phyloP scores from a whole-genome alignment of 2,113 vertebrate species.

The Microcebus jonahi region DNA sequence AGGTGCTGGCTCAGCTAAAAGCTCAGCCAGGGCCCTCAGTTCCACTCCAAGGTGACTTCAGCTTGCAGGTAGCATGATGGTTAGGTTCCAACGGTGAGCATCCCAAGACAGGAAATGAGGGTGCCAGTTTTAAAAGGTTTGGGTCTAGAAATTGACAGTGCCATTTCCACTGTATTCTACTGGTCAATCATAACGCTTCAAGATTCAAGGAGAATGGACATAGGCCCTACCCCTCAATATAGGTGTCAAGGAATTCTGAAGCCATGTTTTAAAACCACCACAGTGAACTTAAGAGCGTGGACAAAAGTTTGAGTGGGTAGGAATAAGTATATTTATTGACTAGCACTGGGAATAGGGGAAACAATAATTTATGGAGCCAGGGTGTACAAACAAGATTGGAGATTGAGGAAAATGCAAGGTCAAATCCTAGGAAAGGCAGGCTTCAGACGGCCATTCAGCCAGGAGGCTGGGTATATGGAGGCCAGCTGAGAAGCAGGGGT shows the following conservation, averaged over 20 bases:
- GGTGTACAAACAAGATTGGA: not conserved
- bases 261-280: not conserved
- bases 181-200: not conserved
- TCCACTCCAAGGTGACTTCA: not conserved
- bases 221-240: not conserved
- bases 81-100: not conserved
- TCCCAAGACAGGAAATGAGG: not conserved
- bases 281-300: not conserved
- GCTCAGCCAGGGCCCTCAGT: not conserved
- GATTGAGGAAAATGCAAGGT: not conserved
- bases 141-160: constrained; percentile 1
- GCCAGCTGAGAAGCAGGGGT: not conserved
- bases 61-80: not conserved
- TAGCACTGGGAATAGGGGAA: not conserved
- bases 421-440: not conserved
- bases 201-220: not conserved
- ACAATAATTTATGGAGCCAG: not conserved
- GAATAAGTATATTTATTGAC: not conserved
- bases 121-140: not conserved
- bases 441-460: not conserved
- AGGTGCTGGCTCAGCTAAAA: not conserved
- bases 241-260: not conserved
- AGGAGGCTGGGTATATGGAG: not conserved
- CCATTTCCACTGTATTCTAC: not conserved
- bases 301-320: not conserved